Percentiles rank a stretch among this genome's conserved stretches.
phyloP scores from a whole-genome alignment of 2,113 vertebrate genomes.

The Rhynchomys soricoides region DNA sequence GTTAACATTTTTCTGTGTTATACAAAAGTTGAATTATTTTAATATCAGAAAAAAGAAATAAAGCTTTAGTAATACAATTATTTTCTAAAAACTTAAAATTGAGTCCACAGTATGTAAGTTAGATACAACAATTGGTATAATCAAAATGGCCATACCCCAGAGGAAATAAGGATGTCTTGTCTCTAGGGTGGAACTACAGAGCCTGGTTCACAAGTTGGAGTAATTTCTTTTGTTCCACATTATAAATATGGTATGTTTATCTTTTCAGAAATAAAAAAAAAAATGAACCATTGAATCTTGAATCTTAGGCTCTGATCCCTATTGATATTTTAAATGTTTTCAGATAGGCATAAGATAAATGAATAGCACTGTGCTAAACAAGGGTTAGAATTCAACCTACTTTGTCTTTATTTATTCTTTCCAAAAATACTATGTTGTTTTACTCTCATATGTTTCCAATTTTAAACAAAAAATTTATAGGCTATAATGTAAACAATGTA shows the following conservation, averaged over 20 bases:
- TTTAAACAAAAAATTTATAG: not conserved
- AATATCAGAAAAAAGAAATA: not conserved
- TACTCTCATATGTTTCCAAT: not conserved
- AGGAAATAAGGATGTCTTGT: not conserved
- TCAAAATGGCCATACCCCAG: too few relatives aligned
- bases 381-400: not conserved
- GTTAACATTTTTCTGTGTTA: not conserved
- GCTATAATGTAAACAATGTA: not conserved
- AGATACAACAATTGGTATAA: not conserved
- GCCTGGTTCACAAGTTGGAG: not conserved
- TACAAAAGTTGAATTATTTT: not conserved
- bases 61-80: not conserved
- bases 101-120: not conserved
- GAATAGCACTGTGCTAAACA: not conserved
- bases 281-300: not conserved
- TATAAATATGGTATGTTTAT: not conserved
- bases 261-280: not conserved
- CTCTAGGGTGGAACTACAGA: not conserved
- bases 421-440: not conserved
- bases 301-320: not conserved
- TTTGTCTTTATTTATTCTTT: not conserved
- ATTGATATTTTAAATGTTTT: not conserved
- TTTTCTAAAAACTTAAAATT: not conserved
- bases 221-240: not conserved
- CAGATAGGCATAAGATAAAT: not conserved